A percentile compares a stretch with the other conserved stretches of the same genome.
These are phyloP conservation scores for Poecilia picta DNA, from an alignment of 2,797 vertebrate genomes.

Conservation along the genomic window DNA sequence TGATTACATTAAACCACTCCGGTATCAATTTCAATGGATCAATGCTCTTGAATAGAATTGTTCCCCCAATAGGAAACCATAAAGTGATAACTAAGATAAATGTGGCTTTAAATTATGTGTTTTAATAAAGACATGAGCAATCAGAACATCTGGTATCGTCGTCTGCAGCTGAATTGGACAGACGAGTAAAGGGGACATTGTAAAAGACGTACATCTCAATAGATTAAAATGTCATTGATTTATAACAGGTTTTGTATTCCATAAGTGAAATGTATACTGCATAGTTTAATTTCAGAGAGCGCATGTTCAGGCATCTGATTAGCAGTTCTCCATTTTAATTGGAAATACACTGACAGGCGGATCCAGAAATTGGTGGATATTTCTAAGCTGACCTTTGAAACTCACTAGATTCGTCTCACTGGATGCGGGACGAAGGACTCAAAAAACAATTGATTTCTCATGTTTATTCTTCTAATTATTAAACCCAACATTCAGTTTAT, in stretches of 20 bases:
- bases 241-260: not conserved
- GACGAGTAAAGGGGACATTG: not conserved
- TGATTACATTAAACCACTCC: slow-evolving; percentile 52
- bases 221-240: not conserved
- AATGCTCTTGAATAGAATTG: slow-evolving; percentile 27
- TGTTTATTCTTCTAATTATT: not conserved
- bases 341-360: not conserved
- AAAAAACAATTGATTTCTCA: not conserved
- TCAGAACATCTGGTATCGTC: slow-evolving; percentile 8
- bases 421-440: not conserved
- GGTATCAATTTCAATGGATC: slow-evolving; percentile 9
- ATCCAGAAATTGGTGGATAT: not conserved
- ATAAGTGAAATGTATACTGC: not conserved
- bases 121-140: slow-evolving; percentile 25
- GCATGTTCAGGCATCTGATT: not conserved
- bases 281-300: not conserved
- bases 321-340: not conserved
- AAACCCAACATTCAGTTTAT: not conserved
- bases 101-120: slow-evolving; percentile 13
- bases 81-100: slow-evolving; percentile 13
- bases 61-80: slow-evolving; percentile 27
- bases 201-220: not conserved
- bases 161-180: slow-evolving; percentile 4
- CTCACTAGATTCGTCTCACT: not conserved
- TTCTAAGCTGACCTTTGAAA: not conserved